These are phyloP conservation scores for Narcine bancroftii DNA, from an alignment of 2,113 vertebrate species.

Conservation along the genomic window DNA sequence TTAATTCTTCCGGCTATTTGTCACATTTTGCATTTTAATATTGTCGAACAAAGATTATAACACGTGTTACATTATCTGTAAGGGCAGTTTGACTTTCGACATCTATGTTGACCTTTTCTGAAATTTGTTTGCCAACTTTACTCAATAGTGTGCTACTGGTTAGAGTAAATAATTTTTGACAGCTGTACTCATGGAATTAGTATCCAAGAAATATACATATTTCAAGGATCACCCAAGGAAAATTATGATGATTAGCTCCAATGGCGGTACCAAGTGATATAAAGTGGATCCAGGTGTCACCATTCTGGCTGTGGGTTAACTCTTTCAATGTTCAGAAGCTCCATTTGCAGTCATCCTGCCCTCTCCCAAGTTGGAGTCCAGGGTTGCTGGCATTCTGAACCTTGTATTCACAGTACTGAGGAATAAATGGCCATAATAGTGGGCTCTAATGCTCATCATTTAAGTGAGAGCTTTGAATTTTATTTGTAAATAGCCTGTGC, in stretches of 20 bases:
- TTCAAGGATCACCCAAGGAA: neutral
- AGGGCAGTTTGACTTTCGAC: neutral
- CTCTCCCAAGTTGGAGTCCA: neutral
- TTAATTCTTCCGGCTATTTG: neutral
- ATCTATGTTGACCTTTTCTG: neutral
- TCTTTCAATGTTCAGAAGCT: neutral
- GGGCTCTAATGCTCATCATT: too few relatives aligned
- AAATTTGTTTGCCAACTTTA: neutral
- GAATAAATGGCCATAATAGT: neutral
- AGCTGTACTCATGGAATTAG: neutral
- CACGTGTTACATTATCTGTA: neutral
- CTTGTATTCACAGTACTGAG: neutral
- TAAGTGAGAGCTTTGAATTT: too few relatives aligned
- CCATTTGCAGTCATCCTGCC: neutral
- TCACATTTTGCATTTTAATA: slow-evolving; percentile 4
- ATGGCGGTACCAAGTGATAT: neutral
- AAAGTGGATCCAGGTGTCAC: neutral
- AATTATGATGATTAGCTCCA: neutral
- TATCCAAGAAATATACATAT: neutral
- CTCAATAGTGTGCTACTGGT: neutral
- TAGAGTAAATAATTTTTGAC: neutral
- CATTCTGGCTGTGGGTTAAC: neutral
- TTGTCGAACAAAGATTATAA: neutral
- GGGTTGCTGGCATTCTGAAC: neutral
- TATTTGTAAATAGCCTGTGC: too few relatives aligned